Conservation (phyloP, 2,113 vertebrate species). For the Chunga burmeisteri region DNA sequence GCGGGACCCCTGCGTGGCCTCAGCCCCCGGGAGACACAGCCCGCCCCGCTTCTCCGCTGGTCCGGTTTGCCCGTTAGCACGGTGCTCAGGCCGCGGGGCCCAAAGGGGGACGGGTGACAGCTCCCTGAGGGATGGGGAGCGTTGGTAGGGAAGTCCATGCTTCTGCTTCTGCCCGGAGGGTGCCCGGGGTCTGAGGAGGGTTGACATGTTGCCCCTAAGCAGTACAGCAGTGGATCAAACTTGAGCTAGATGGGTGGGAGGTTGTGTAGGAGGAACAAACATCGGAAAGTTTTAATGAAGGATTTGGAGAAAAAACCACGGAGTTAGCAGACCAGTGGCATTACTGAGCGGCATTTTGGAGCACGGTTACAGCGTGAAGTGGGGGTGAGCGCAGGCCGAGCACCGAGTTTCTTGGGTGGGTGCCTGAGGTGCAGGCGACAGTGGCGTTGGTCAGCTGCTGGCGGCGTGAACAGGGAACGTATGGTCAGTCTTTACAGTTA, state of each 20-base stretch:
- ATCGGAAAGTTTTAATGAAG: background rate
- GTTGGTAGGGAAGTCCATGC: background rate
- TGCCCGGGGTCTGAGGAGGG: background rate
- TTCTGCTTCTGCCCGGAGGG: background rate
- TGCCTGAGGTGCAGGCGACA: accelerated
- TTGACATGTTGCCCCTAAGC: accelerated
- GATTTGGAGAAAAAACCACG: accelerated
- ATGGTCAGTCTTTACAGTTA: background rate
- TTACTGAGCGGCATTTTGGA: background rate
- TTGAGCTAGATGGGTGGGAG: accelerated
- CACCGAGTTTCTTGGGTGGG: accelerated
- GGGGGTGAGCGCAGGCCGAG: background rate
- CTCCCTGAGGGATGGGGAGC: accelerated
- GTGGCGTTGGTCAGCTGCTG: background rate
- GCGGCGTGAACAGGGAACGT: background rate
- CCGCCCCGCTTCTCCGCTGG: accelerated
- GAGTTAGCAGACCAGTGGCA: accelerated
- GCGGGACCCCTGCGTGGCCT: too few species aligned
- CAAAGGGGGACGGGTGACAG: accelerated
- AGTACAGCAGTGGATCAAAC: accelerated
- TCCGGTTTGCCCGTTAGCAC: too few species aligned
- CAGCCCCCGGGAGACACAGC: too few species aligned
- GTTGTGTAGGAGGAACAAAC: background rate
- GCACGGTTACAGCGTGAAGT: accelerated
- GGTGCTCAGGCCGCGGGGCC: background rate